phyloP scores from a whole-genome alignment of 2,888 invertebrate genomes.

The Carpatolechia fugitivella region DNA sequence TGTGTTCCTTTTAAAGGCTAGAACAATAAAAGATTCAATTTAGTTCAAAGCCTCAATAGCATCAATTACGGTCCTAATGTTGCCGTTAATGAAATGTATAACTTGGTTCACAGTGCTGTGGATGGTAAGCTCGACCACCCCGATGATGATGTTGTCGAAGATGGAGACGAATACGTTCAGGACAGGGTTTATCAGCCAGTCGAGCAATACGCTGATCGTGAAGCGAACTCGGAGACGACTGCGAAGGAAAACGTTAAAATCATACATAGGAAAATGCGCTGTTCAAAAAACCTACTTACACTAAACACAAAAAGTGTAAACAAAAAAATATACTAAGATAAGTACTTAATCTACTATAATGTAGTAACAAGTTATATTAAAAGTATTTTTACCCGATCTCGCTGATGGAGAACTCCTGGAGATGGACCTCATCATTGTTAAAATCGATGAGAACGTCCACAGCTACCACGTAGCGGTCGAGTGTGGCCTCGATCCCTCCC shows the following conservation, averaged over 20 bases:
- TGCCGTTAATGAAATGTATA: slow-evolving; percentile 56
- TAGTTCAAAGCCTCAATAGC: slow-evolving; percentile 44
- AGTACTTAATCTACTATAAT: too few species aligned
- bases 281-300: too few species aligned
- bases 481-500: slow-evolving; percentile 68
- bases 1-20: too few species aligned
- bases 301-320: too few species aligned
- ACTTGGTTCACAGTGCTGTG: slow-evolving; percentile 44
- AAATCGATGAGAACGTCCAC: slow-evolving; percentile 67
- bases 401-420: slow-evolving; percentile 63
- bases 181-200: slow-evolving; percentile 74
- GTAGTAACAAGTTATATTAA: too few species aligned
- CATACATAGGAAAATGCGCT: too few species aligned
- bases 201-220: slow-evolving; percentile 67
- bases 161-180: slow-evolving; percentile 59
- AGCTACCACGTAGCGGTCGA: slow-evolving; percentile 54
- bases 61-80: slow-evolving; percentile 42
- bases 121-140: slow-evolving; percentile 60
- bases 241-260: background rate
- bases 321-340: background rate
- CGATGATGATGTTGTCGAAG: slow-evolving; percentile 67
- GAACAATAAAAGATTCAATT: slow-evolving; percentile 27
- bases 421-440: slow-evolving; percentile 71
- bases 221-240: slow-evolving; percentile 70
- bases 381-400: slow-evolving; percentile 53